These are phyloP conservation scores for Pristionchus maxplancki DNA, from an alignment of 2,888 invertebrate genomes.

Conservation along the genomic window DNA sequence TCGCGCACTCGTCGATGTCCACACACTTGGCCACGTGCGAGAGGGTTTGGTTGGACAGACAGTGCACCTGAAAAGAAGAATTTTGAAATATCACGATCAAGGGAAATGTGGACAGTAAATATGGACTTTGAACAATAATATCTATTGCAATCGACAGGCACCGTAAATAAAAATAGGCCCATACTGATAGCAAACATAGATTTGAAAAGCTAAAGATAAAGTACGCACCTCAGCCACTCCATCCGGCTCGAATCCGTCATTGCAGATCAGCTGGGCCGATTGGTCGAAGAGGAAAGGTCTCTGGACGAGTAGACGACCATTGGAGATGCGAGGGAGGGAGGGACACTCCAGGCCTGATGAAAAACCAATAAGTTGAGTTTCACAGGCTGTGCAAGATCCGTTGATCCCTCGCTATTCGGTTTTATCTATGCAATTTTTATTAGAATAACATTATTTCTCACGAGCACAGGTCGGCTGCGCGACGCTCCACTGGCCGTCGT, in stretches of 20 bases:
- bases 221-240: constrained; percentile 36
- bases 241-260: constrained; percentile 48
- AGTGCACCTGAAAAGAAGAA: constrained; percentile 60
- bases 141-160: no score
- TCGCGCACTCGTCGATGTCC: constrained; percentile 76
- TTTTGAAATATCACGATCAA: neutral
- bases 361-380: neutral
- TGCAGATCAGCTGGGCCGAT: constrained; percentile 46
- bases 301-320: constrained; percentile 50
- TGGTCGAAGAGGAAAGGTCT: constrained; percentile 52
- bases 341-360: constrained; percentile 48
- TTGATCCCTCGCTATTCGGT: no score
- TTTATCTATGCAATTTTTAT: no score
- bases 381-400: neutral
- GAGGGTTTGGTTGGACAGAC: constrained; percentile 76
- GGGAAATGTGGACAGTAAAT: no score
- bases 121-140: no score
- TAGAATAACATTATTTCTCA: constrained; percentile 82
- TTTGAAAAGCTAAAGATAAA: no score
- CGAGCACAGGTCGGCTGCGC: constrained; percentile 93
- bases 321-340: constrained; percentile 33
- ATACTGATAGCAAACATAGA: no score
- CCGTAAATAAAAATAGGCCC: no score
- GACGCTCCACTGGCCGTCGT: constrained; percentile 93
- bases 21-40: constrained; percentile 70